Evolutionary conservation across 2,113 vertebrate species (phyloP).

Genomic region (Egretta garzetta): DNA sequence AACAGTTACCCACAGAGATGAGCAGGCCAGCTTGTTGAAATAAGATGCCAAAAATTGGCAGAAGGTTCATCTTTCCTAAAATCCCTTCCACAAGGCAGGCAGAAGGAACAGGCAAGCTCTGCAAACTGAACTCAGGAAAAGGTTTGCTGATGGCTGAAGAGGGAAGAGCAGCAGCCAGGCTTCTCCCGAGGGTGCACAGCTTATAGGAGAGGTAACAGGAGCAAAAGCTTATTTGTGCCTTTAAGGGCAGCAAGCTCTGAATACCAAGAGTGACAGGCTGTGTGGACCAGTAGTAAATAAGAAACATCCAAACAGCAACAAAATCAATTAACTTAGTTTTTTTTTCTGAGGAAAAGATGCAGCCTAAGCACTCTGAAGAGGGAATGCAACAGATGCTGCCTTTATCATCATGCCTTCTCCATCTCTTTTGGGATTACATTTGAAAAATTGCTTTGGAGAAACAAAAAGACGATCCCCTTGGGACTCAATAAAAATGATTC

Average conservation of each 20-base stretch:
- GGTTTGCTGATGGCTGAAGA: not conserved
- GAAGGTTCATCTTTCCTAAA: not conserved
- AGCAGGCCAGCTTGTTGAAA: not conserved
- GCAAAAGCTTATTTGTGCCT: not conserved
- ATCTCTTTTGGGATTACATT: not conserved
- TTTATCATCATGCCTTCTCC: constrained; percentile 16
- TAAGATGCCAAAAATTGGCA: not conserved
- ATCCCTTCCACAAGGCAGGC: not conserved
- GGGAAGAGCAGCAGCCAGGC: not conserved
- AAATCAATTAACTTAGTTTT: not conserved
- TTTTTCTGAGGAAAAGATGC: not conserved
- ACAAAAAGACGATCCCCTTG: not conserved
- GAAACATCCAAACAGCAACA: not conserved
- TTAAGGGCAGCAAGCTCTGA: not conserved
- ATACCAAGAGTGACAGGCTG: not conserved
- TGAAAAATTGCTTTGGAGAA: constrained; percentile 39
- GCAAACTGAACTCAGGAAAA: not conserved
- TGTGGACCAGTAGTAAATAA: not conserved
- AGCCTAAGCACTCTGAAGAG: constrained; percentile 6
- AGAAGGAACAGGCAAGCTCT: not conserved
- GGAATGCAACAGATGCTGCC: not conserved
- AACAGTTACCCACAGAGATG: not conserved
- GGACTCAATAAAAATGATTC: constrained; percentile 1
- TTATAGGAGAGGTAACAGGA: not conserved
- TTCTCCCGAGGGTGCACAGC: not conserved